Base-by-base conservation (phyloP, 2,888 invertebrate species). In the Euplagia quadripunctaria region DNA sequence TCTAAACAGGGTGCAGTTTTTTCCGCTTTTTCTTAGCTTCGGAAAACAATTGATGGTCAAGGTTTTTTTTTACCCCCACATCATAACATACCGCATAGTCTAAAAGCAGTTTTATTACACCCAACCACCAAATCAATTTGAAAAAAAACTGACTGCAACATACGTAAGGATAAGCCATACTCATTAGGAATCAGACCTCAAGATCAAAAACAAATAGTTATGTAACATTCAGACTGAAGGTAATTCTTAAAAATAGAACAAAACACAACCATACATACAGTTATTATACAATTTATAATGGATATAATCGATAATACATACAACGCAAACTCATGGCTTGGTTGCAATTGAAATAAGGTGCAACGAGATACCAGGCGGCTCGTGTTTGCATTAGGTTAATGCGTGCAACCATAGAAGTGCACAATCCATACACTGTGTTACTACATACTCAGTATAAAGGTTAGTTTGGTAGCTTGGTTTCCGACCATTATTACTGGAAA, bases 331-430 rank as follows among this genome's bases (percentile, higher is more conserved):
- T 7, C 4, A 6, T 31, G 20, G 14, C 5, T 12, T 7, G 14
- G 31, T 11, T 61, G 61, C 63, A 81, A 79, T 70, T 81, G 77
- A 63, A 63, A 67, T 55, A 76, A 78, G 70, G 69, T 84, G 83
- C 80, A 85, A 85, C 80, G 75, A 81, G 80, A 86, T 81, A 87
- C 80, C 75, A 80, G 77, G 70, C 72, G 64, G 79, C 77, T 81
- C 70, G 76, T 75, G 72, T 77, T 72, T 66, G 73, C 64, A 49
- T 74, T 68, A 75, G 70, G 70, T 65, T 78, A 74, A 77, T 72
- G 64, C 20, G 42, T 58, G 89, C 82, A 87, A 77, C 88, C 88
- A 49, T 89, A 89, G 79, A 87, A 89, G 85, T 89, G 89, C 87
- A 84, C 70, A 80, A 74, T 74, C 64, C 78, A 76, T 55, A 12